Conservation (phyloP, 1,140 invertebrate species). For the Zaprionus vittiger region DNA sequence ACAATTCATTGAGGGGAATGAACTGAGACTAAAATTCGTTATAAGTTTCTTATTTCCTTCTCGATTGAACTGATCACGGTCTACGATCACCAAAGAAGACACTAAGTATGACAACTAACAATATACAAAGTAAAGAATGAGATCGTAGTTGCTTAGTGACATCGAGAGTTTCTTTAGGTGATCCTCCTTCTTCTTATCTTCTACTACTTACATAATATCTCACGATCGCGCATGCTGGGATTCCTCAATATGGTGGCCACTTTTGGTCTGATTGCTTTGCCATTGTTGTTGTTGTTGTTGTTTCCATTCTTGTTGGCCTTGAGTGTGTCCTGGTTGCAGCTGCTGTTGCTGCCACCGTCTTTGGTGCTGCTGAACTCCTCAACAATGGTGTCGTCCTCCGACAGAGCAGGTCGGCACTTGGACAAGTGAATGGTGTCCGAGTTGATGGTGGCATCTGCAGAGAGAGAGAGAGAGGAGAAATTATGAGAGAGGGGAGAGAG, state of each 20-base stretch:
- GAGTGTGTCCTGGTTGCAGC: conserved; percentile 81
- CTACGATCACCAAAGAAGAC: no score
- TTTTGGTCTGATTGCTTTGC: conserved; percentile 58
- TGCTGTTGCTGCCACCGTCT: conserved; percentile 63
- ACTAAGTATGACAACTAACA: no score
- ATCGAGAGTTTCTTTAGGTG: no score
- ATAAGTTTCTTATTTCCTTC: no score
- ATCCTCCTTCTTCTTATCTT: background rate
- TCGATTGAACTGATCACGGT: no score
- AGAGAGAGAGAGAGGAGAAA: background rate
- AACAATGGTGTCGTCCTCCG: conserved; percentile 83
- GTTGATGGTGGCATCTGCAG: conserved; percentile 71
- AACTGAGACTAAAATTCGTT: no score
- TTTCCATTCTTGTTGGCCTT: conserved; percentile 67
- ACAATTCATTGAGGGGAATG: no score
- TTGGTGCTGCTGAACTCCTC: conserved; percentile 83
- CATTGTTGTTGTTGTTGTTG: conserved; percentile 23
- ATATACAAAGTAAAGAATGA: no score
- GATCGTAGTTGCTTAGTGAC: no score
- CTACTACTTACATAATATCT: conserved; percentile 83
- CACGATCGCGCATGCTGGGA: conserved; percentile 83
- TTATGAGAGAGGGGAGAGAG: background rate
- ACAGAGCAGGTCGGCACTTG: conserved; percentile 81
- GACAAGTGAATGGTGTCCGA: conserved; percentile 84
- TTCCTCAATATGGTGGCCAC: conserved; percentile 82